Base-by-base conservation (phyloP, 2,797 vertebrate genomes). In the Bucorvus abyssinicus region DNA sequence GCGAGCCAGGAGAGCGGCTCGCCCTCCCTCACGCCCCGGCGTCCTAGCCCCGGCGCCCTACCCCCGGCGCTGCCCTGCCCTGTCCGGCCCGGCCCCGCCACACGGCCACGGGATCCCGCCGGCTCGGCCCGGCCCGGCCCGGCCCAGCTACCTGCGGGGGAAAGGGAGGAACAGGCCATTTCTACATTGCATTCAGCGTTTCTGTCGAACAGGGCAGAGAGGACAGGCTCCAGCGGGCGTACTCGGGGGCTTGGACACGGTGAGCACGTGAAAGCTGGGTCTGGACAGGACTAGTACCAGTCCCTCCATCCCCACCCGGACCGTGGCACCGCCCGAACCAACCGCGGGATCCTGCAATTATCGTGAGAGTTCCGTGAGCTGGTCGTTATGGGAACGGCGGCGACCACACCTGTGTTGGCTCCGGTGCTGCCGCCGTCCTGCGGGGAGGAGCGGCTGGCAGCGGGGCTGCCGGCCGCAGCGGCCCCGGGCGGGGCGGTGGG, bases 241-340 rank as follows among this genome's bases (percentile, higher is more conserved):
- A 19, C 17, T 0, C 1, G 1, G 1, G 1, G 6, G 3, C 3
- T 61, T 13, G 3, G 5, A 7, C 9, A 27, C 7, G 4, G 7
- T 7, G 9, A 42, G 14, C 70, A 30, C 29, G 17, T 1, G 14
- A n/a, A 0, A 23, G 7, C n/a, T 27, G 18, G 2, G 38, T 40
- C 9, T 40, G 38, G 38, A 40, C 38, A 40, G 38, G 38, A 40
- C 38, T 40, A 40, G 38, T n/a, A n/a, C n/a, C n/a, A n/a, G n/a
- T n/a, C n/a, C n/a, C n/a, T n/a, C n/a, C n/a, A n/a, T n/a, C 15
- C 61, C 38, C 13, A 0, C 3, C 23, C 23, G 24, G 10, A 2
- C 7, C 3, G 24, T 60, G 70, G 82, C 40, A 44, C 42, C 27
- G 21, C 9, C 68, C 42, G 16, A 2, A 10, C 4, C 7, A 0